Base-by-base conservation (phyloP, 2,113 vertebrate genomes). In the Anhinga rufa region DNA sequence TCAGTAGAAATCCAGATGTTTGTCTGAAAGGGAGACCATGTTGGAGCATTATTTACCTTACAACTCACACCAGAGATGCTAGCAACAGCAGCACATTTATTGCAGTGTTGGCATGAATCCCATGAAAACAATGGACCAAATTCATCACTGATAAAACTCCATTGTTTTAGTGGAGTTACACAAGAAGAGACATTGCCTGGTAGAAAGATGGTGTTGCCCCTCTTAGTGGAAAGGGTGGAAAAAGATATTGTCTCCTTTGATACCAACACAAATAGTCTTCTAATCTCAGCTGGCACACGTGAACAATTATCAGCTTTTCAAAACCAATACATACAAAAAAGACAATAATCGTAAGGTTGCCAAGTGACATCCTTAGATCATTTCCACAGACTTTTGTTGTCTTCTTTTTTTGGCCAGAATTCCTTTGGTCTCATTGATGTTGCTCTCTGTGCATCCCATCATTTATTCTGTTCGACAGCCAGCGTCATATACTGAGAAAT, bases 401-500 rank as follows among this genome's bases (percentile, higher is more conserved):
- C 72, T 24, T 69, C 84, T 88, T 46, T 49, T 86, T 86, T 72
- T 87, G 96, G 64, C 65, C 65, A 82, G 69, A 92, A 91, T 94
- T 96, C 86, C 92, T 93, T 49, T 71, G 90, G 85, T 92, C 71
- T 94, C 94, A 29, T 24, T 88, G 92, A 55, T 87, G 92, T 88
- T 94, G 83, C 92, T 95, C 61, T 75, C 58, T 52, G 48, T 70
- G 88, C 91, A 64, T 94, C 78, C 93, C 52, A 0, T 92, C 93
- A 84, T 97, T 95, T 95, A 79, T 95, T 94, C 86, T 92, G 86
- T 86, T 86, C 22, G 26, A 87, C 96, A 94, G 82, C 48, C 82
- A 93, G 92, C 8, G 6, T 84, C 88, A 12, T 32, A 17, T 4
- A 22, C 92, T 88, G 90, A 96, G 94, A 95, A 93, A 93, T 19